Base-by-base conservation (phyloP, 1,140 invertebrate species). In the Neodiprion lecontei region DNA sequence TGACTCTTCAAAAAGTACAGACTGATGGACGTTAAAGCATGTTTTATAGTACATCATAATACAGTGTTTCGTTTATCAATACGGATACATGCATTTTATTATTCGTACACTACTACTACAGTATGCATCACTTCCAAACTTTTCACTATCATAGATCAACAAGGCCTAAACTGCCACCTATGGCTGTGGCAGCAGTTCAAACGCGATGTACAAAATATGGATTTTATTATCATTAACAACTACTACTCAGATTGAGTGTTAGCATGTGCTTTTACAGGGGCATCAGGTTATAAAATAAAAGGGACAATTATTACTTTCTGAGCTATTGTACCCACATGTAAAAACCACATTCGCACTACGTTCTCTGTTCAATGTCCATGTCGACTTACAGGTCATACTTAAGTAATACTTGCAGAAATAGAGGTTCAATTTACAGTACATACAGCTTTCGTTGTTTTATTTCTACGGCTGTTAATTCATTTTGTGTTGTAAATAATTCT, bases 201-300 rank as follows among this genome's bases (percentile, higher is more conserved):
- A 87, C 86, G 84, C 84, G 80, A 84, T 85, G 83, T 81, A 82
- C 75, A 84, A 83, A 83, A 84, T 83, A 85, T 80, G 78, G 77
- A 74, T 61, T 61, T 78, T 75, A 72, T 71, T 23, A 47, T 69
- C 12, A 69, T 14, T 21, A 69, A 69, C 67, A 61, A 61, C n/a
- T 40, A 40, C 28, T 40, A 40, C 5, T 5, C 4, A 12, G 11
- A 61, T 61, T 17, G 11, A 61, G 53, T 40, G 28, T 40, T 40
- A 40, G 5, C 28, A 40, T 40, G 28, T 40, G 28, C 28, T 40
- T 40, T 40, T 40, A 40, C 28, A 40, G 28, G 5, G 28, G 28
- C 28, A 40, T 40, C 28, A 40, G 28, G 28, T 40, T 40, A 40
- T 5, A 40, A 40, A 40, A 40, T 40, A 2, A 5, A 40, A 40